phyloP scores from a whole-genome alignment of 2,888 invertebrate species.

The Tineola bisselliella region DNA sequence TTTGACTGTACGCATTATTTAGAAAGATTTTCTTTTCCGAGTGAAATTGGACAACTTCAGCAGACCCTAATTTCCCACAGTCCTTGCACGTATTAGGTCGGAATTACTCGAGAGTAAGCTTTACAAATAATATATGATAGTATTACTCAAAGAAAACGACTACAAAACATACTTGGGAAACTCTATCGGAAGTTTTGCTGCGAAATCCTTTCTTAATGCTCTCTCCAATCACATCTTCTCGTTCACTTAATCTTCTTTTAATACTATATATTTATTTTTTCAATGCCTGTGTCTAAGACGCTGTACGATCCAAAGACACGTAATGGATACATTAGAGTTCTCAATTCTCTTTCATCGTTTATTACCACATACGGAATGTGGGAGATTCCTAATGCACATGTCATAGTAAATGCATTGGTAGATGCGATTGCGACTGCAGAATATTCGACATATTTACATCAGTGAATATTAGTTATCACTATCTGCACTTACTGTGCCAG shows the following conservation, averaged over 20 bases:
- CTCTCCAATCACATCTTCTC: not conserved
- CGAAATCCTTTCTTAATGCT: not conserved
- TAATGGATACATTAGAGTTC: too few species aligned
- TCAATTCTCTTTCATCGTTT: too few species aligned
- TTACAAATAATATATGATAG: conserved; percentile 33
- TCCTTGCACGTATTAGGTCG: conserved; percentile 9
- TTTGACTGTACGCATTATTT: conserved; percentile 7
- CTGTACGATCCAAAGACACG: too few species aligned
- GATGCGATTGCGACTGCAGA: too few species aligned
- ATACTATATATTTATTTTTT: too few species aligned
- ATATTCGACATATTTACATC: too few species aligned
- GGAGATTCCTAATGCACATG: too few species aligned
- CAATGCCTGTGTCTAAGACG: too few species aligned
- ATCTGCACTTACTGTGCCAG: too few species aligned
- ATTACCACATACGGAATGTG: too few species aligned
- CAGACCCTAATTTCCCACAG: conserved; percentile 8
- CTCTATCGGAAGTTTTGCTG: conserved; percentile 6
- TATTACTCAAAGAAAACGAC: conserved; percentile 32
- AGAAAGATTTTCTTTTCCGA: conserved; percentile 7
- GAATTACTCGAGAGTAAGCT: conserved; percentile 2
- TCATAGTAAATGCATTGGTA: too few species aligned
- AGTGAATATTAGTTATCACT: too few species aligned
- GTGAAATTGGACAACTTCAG: conserved; percentile 8
- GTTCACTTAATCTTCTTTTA: not conserved
- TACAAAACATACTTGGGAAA: conserved; percentile 8